Evolutionary conservation across 2,797 vertebrate species (phyloP).

Genomic region (Gorsachius magnificus): DNA sequence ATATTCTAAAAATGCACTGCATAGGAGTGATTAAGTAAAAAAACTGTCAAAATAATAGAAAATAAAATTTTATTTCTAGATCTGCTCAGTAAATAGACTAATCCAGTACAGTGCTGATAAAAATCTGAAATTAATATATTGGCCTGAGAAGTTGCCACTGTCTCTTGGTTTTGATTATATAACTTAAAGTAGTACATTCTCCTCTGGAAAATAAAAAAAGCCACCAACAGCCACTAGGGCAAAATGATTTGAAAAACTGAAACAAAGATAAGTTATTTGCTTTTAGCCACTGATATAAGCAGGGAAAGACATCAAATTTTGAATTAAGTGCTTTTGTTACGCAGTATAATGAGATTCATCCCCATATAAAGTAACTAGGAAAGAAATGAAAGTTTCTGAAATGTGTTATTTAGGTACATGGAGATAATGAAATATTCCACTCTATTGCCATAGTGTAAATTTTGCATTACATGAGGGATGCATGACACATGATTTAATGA

Average conservation of each 20-base stretch:
- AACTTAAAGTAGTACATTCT: not conserved
- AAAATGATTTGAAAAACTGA: not conserved
- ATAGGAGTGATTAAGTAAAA: not conserved
- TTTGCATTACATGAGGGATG: not conserved
- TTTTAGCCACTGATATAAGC: not conserved
- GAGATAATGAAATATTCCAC: not conserved
- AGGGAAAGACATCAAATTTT: not conserved
- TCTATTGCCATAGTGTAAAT: not conserved
- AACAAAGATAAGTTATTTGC: not conserved
- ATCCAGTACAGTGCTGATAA: not conserved
- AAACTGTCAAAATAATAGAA: not conserved
- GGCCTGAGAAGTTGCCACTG: not conserved
- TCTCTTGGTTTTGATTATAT: not conserved
- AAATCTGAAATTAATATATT: not conserved
- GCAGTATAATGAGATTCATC: not conserved
- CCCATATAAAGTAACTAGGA: not conserved
- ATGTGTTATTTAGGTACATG: not conserved
- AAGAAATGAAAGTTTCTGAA: not conserved
- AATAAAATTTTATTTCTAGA: not conserved
- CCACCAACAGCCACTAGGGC: not conserved
- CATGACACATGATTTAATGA: not conserved
- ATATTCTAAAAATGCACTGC: not conserved
- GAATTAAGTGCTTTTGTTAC: not conserved
- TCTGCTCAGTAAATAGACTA: not conserved
- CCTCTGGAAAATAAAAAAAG: not conserved